Conservation (phyloP, 2,113 vertebrate species). For the Oreotrochilus melanogaster region DNA sequence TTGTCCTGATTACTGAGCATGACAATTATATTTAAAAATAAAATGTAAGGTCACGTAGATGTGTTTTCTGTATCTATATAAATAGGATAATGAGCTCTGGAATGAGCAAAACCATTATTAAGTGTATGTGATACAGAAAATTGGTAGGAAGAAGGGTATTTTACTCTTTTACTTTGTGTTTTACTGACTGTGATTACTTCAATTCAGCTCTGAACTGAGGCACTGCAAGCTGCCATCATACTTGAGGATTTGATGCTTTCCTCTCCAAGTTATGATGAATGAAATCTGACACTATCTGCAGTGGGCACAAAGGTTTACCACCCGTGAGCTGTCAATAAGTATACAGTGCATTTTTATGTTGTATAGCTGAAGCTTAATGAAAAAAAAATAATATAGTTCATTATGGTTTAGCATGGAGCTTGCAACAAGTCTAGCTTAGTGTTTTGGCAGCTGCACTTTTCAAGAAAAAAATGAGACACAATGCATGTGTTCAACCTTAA, state of each 20-base stretch:
- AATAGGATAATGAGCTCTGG: neutral
- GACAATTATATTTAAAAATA: neutral
- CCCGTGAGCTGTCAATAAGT: neutral
- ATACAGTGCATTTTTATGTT: neutral
- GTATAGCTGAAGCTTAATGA: neutral
- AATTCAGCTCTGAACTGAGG: neutral
- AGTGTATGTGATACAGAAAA: neutral
- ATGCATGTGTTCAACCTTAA: fast-evolving
- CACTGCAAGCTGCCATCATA: neutral
- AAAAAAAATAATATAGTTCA: neutral
- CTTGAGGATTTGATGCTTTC: neutral
- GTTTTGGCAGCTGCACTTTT: neutral
- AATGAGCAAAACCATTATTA: neutral
- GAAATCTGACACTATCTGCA: neutral
- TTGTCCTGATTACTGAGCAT: neutral
- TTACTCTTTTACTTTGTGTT: neutral
- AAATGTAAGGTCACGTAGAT: neutral
- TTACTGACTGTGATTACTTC: neutral
- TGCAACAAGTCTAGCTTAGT: neutral
- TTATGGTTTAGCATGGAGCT: fast-evolving
- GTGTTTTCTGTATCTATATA: neutral
- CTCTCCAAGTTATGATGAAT: fast-evolving
- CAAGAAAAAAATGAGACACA: neutral
- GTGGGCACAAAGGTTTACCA: neutral
- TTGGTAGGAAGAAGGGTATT: neutral